phyloP scores from a whole-genome alignment of 2,113 vertebrate species.

The Condylura cristata region DNA sequence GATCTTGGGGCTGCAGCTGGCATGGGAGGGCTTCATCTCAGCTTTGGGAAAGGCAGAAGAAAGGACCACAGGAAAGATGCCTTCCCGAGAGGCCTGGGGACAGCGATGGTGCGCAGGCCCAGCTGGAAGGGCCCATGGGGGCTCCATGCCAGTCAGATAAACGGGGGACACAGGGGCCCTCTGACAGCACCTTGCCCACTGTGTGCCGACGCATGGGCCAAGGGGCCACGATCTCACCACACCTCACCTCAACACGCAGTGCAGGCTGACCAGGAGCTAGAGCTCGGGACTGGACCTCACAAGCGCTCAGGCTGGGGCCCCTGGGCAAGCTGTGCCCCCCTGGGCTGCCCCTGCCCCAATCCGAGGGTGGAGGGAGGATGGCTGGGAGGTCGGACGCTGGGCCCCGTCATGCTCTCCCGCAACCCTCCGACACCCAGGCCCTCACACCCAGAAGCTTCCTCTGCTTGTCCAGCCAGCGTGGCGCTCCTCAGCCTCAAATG shows the following conservation, averaged over 20 bases:
- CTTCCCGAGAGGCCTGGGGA: too few species aligned
- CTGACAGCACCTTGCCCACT: background rate
- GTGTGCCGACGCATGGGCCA: background rate
- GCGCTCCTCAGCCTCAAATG: background rate
- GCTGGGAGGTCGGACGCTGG: background rate
- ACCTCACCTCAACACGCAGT: background rate
- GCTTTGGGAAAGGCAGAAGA: background rate
- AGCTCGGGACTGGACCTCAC: background rate
- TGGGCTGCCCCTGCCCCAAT: background rate
- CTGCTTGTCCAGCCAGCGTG: background rate
- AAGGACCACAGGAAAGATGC: background rate
- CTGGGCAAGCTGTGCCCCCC: background rate
- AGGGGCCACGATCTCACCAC: background rate
- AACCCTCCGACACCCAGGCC: background rate
- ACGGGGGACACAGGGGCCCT: fast-evolving
- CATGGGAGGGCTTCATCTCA: background rate
- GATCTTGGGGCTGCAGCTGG: background rate
- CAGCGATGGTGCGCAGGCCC: background rate
- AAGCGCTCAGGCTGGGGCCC: background rate
- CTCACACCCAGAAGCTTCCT: background rate
- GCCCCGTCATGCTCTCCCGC: background rate
- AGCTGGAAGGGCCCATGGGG: background rate
- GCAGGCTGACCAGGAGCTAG: background rate
- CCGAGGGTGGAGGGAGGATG: too few species aligned
- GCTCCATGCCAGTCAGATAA: background rate